Evolutionary conservation across 2,797 vertebrate genomes (phyloP), one percentile per base, ranked within the genome.

Genomic region (Anguilla pacifica): DNA sequence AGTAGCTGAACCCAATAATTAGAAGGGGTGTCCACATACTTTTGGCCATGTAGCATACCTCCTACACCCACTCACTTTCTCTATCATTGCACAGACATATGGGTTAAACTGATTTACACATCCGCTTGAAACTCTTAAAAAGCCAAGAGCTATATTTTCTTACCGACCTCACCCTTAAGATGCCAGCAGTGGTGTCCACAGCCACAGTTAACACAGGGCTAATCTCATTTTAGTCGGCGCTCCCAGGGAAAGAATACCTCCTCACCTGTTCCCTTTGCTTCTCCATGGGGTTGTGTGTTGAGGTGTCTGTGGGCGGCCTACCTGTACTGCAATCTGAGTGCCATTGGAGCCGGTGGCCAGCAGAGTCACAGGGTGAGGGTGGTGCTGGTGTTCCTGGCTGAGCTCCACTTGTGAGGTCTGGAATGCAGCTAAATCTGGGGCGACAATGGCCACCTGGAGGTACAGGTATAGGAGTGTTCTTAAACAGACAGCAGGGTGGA

Each of bases 261-360:
- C 13, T 53, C 53, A 53, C 13, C 53, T 53, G 13, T 53, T 53
- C 22, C 25, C 28, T 70, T 70, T 70, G 64, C 28, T 70, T 64
- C 59, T 64, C 59, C 17, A 7, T 64, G 74, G 13, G 17, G 5
- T 22, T n/a, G n/a, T 19, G 39, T 82, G 15, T 81, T 19, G 35
- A 46, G 39, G 6, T 13, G 1, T 1, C 46, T 46, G 13, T 46
- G 39, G 35, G 5, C 31, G 84, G 93, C 92, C 67, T 92, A 99
- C 98, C 97, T 99, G 98, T 83, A 99, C 98, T 91, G 98, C 98
- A 88, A 99, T 99, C 94, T 99, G 98, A 88, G 98, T 99, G 93
- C 98, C 98, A 19, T 99, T 99, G 89, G 98, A 98, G 4, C 49
- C 49, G 15, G 98, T 99, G 92, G 98, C 98, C 93, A 99, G 93